Evolutionary conservation across 2,113 vertebrate species (phyloP), one percentile per base, ranked within the genome.

Genomic region (Podarcis raffonei): DNA sequence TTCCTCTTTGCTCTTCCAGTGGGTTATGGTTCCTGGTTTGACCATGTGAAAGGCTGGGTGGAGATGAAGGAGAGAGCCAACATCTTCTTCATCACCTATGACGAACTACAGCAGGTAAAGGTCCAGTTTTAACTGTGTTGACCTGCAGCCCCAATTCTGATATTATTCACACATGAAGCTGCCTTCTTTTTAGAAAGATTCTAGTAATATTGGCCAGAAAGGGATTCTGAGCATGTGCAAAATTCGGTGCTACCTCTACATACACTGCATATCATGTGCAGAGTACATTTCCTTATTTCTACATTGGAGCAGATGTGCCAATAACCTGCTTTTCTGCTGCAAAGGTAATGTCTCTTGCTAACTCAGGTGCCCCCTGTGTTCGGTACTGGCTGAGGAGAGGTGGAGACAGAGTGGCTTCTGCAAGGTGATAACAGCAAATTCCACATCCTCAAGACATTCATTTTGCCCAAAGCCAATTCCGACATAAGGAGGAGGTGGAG

Each of bases 21-120:
- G 30, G 0, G 76, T 13, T 91, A 69, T 30, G 90, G 91, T 7
- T 95, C 91, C 76, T 95, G 92, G 89, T 95, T 94, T 11, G 53
- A 93, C 32, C 91, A 91, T 0, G 39, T 93, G 59, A 71, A 5
- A 66, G 89, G 89, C 27, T 93, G 94, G 92, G 62, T 92, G 83
- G 62, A 83, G 66, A 22, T 92, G 89, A 83, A 84, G 53, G 86
- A 71, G 16, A 78, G 1, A 1, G 35, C 86, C 3, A 93, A 92
- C 18, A 77, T 94, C 59, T 92, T 94, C 78, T 91, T 91, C 68
- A 83, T 90, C 62, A 92, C 88, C 23, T 93, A 90, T 11, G 91
- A 94, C 78, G 88, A 93, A 15, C 69, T 92, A 32, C 81, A 85
- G 25, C 83, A 92, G 91, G 92, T 92, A 76, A 57, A 12, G 65